Conservation (phyloP, 2,113 vertebrate genomes). For the Calidris pygmaea region DNA sequence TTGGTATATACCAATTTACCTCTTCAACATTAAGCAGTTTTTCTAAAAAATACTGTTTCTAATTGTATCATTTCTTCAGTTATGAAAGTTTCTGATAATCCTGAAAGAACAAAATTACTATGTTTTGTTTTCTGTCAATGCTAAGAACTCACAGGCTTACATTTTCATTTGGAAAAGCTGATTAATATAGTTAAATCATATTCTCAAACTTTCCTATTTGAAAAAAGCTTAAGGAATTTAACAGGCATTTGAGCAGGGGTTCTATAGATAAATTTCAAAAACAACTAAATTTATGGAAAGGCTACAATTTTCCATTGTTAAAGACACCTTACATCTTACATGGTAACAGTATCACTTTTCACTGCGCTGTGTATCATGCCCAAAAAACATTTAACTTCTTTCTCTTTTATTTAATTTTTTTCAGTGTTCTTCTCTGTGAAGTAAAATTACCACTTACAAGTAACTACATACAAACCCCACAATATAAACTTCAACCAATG, state of each 20-base stretch:
- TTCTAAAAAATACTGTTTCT: neutral
- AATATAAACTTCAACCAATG: neutral
- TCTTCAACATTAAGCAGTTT: neutral
- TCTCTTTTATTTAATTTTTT: neutral
- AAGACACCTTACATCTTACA: neutral
- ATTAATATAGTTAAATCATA: neutral
- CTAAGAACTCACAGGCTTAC: neutral
- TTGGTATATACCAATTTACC: neutral
- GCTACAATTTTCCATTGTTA: neutral
- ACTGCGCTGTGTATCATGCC: neutral
- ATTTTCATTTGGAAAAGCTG: neutral
- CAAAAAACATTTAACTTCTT: neutral
- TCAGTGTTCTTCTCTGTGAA: neutral
- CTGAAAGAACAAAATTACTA: neutral
- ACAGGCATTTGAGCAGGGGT: neutral
- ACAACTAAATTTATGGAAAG: neutral
- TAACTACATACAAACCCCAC: neutral
- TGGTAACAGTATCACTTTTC: neutral
- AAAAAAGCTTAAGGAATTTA: neutral
- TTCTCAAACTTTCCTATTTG: neutral
- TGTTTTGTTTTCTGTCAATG: neutral
- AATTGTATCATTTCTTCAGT: neutral
- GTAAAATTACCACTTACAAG: neutral
- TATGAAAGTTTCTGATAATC: neutral
- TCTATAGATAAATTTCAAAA: neutral